These are phyloP conservation scores for Dicentrarchus labrax DNA, from an alignment of 2,113 vertebrate genomes.

Conservation along the genomic window DNA sequence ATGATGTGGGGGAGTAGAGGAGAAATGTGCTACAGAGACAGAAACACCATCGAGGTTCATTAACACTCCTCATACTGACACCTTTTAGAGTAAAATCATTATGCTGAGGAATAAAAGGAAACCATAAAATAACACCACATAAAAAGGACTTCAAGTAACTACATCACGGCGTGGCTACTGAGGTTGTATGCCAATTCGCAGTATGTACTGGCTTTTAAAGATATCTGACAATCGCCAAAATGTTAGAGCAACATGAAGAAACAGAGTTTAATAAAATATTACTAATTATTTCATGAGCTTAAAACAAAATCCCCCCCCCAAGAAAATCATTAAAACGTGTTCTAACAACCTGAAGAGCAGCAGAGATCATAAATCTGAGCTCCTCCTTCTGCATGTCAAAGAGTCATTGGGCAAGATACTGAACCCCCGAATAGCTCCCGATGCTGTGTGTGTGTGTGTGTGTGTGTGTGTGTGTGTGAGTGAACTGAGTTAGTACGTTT, in stretches of 20 bases:
- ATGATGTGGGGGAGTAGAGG: constrained; percentile 60
- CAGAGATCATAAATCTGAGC: not conserved
- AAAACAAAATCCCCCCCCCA: no score
- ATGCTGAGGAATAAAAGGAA: constrained; percentile 5
- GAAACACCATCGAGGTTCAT: constrained; percentile 29
- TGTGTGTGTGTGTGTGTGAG: no score
- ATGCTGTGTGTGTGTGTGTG: no score
- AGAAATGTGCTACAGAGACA: constrained; percentile 39
- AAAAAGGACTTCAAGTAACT: not conserved
- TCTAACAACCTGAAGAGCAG: not conserved
- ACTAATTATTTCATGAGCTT: no score
- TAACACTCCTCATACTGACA: constrained; percentile 19
- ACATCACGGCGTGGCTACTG: not conserved
- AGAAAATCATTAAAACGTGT: not conserved
- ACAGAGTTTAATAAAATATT: not conserved
- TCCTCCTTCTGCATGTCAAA: not conserved
- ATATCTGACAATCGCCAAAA: not conserved
- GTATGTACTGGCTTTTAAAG: not conserved
- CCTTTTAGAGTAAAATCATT: constrained; percentile 24
- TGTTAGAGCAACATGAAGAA: not conserved
- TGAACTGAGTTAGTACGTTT: no score
- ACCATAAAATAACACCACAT: not conserved
- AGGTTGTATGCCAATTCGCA: constrained; percentile 8
- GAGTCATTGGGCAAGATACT: no score
- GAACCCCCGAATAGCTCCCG: no score